Evolutionary conservation across 2,113 vertebrate species (phyloP), one percentile per base, ranked within the genome.

Genomic region (Tetrao urogallus): DNA sequence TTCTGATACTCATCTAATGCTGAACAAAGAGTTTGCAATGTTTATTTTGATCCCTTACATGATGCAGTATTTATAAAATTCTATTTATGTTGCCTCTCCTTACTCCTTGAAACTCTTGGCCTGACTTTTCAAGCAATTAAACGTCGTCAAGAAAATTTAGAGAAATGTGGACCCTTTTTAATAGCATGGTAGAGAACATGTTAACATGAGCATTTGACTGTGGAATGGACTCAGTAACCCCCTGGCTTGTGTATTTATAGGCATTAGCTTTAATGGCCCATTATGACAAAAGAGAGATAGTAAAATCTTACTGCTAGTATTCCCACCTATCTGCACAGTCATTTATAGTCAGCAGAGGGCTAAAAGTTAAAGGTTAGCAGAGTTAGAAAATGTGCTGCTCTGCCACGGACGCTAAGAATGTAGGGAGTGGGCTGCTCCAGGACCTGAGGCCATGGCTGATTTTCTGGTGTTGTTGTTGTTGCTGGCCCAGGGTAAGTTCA

Each of bases 401-500:
- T 70, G 50, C 58, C 70, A 54, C 70, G 58, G 20, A 73, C 34
- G 32, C n/a, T 71, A 60, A 65, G 81, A 80, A 70, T 0, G 2
- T 34, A 56, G 28, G 54, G 81, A 82, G 80, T 5, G 4, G 38
- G 42, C 56, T 80, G 71, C 84, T 87, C 64, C 5, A 3, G 78
- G 58, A 63, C 56, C 0, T 1, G 17, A 63, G 74, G 45, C 63
- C 45, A 19, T 0, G 1, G 71, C 24, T 87, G 84, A 34, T 58
- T 89, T 92, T 85, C 45, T 73, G 67, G 50, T 87, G 40, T n/a
- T 82, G 43, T 40, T 94, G 40, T 82, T 93, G 45, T 70, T 90
- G 64, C 92, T 92, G 75, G 82, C 60, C 78, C 0, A 0, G 32
- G 11, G 5, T 56, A 80, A 64, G 47, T 63, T 94, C 91, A 63